phyloP scores from a whole-genome alignment of 2,888 invertebrate genomes.

The Bimastos eiseni region DNA sequence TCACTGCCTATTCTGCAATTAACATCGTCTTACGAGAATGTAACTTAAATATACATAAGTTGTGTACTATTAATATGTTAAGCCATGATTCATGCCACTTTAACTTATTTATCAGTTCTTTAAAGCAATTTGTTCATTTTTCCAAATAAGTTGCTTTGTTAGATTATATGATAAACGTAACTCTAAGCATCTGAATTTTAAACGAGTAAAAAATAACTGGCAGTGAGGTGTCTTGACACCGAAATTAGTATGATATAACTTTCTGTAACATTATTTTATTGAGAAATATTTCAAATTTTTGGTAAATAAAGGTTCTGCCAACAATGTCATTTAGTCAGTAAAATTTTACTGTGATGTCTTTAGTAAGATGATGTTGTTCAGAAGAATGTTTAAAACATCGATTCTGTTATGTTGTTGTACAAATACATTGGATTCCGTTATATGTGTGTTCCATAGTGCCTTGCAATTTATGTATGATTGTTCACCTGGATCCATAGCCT shows the following conservation, averaged over 20 bases:
- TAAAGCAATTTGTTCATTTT: not conserved
- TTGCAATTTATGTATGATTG: not conserved
- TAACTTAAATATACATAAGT: not conserved
- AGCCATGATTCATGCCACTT: not conserved
- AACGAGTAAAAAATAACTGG: not conserved
- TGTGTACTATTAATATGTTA: not conserved
- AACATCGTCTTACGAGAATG: not conserved
- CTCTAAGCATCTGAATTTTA: not conserved
- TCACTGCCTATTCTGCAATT: not conserved
- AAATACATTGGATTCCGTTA: not conserved
- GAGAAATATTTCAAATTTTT: not conserved
- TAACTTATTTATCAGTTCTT: not conserved
- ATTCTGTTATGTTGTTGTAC: not conserved
- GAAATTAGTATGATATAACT: not conserved
- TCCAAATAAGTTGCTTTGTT: not conserved
- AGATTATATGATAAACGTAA: not conserved
- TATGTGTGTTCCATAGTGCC: not conserved
- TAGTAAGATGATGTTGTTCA: not conserved
- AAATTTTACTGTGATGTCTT: not conserved
- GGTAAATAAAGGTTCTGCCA: not conserved
- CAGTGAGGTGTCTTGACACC: not conserved
- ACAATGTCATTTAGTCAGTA: not conserved
- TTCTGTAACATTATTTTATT: not conserved
- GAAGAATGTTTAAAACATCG: not conserved
- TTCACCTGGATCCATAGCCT: not conserved